Percentiles rank a stretch among this genome's conserved stretches.
Conservation (phyloP, 2,113 vertebrate genomes). For the Puma concolor region DNA sequence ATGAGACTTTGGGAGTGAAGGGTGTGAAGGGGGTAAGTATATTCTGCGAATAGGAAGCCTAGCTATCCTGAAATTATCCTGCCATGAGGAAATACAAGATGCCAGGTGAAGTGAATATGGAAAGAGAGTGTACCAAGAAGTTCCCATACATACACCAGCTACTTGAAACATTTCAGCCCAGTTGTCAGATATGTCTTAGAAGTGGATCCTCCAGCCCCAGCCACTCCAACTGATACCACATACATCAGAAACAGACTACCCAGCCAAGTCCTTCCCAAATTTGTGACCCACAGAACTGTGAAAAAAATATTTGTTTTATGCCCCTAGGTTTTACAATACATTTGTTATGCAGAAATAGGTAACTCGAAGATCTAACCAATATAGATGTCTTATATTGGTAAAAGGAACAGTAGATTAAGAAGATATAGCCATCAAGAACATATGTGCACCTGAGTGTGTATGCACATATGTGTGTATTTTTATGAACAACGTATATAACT, state of each 20-base stretch:
- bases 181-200: neutral
- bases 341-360: neutral
- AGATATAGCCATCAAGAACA: neutral
- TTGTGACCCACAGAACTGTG: neutral
- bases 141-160: neutral
- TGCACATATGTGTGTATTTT: neutral
- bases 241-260: neutral
- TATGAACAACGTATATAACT: neutral
- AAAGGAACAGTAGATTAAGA: neutral
- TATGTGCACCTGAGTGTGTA: neutral
- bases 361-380: neutral
- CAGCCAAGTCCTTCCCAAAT: neutral
- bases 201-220: neutral
- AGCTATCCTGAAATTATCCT: neutral
- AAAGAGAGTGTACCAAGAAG: neutral
- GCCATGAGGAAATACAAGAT: neutral
- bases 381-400: neutral
- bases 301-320: neutral
- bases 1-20: neutral
- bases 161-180: neutral
- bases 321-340: neutral
- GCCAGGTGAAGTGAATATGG: neutral
- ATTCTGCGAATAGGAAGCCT: neutral
- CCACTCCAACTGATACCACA: neutral
- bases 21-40: neutral